Base-by-base conservation (phyloP, 2,888 invertebrate species). In the Leptinotarsa rubiginosa region DNA sequence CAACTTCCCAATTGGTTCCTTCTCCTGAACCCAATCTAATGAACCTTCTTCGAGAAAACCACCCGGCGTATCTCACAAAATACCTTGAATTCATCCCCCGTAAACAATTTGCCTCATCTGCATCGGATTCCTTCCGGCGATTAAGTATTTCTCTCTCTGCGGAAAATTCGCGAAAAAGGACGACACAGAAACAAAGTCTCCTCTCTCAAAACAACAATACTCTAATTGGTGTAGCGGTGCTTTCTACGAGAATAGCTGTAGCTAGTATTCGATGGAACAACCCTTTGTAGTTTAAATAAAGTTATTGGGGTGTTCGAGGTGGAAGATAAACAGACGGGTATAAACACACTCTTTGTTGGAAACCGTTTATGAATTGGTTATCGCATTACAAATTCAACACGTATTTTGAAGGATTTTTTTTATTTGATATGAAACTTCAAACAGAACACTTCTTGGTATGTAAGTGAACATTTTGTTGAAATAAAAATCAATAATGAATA, bases 41-140 rank as follows among this genome's bases (percentile, higher is more conserved):
- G n/a, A 31, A 62, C 15, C 31, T 15, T 4, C 59, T 25, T 22
- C 25, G 16, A 10, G 22, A 4, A 31, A 62, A 25, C 25, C 16
- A 25, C 31, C 59, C 16, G 56, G 20, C 20, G 22, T 22, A 56
- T 56, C 22, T 13, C n/a, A 31, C 16, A 31, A 62, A 62, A 62
- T 62, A 25, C 59, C n/a, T 62, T 16, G 31, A 18, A 31, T 62
- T 31, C 31, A 15, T 62, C 16, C 31, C 18, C 31, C n/a, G 31
- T 25, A 25, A 62, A 62, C 62, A 31, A 62, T 62, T 62, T 62
- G 62, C 31, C 62, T 62, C 31, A 62, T 62, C 31, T 62, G 62
- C 62, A 62, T 62, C 62, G 16, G 31, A 5, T 62, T 25, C 62
- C 62, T 62, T 31, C 16, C 16, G 25, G 25, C 62, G 18, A n/a